These are phyloP conservation scores for Trididemnum clinides DNA, from an alignment of 23 tunicate genomes.

Conservation along the genomic window DNA sequence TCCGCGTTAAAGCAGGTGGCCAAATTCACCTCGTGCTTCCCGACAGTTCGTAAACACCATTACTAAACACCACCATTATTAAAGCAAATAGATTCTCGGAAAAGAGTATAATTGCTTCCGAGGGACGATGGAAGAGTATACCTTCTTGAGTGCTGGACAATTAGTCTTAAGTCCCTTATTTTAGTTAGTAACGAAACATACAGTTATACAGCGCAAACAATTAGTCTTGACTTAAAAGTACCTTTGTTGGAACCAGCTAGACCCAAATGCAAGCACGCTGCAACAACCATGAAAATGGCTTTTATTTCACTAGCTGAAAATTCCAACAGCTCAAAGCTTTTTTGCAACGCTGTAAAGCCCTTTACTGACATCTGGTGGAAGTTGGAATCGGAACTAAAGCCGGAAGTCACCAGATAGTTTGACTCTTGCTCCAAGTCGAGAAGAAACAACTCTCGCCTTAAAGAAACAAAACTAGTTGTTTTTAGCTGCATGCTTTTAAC, in stretches of 20 bases:
- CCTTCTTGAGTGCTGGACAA: too few relatives aligned
- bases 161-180: too few relatives aligned
- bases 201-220: too few relatives aligned
- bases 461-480: too few relatives aligned
- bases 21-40: too few relatives aligned
- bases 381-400: slow-evolving; percentile 19
- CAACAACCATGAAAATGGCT: slow-evolving; percentile 56
- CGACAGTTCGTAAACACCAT: too few relatives aligned
- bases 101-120: not conserved
- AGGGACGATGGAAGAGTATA: too few relatives aligned
- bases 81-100: too few relatives aligned
- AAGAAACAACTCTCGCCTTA: slow-evolving; percentile 71
- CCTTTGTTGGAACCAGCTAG: slow-evolving; percentile 78
- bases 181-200: too few relatives aligned
- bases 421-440: slow-evolving; percentile 67
- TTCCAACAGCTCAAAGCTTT: slow-evolving; percentile 38
- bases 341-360: slow-evolving; percentile 46
- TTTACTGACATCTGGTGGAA: slow-evolving; percentile 35
- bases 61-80: too few relatives aligned
- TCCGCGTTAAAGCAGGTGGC: too few relatives aligned
- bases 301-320: slow-evolving; percentile 52
- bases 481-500: too few relatives aligned
- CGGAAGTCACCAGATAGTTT: slow-evolving; percentile 33
- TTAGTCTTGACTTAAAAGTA: not conserved
- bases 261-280: slow-evolving; percentile 90